Percentiles rank a stretch among this genome's conserved stretches.
These are phyloP conservation scores for Dolichoris vasculosae DNA, from an alignment of 1,140 invertebrate species.

Conservation along the genomic window DNA sequence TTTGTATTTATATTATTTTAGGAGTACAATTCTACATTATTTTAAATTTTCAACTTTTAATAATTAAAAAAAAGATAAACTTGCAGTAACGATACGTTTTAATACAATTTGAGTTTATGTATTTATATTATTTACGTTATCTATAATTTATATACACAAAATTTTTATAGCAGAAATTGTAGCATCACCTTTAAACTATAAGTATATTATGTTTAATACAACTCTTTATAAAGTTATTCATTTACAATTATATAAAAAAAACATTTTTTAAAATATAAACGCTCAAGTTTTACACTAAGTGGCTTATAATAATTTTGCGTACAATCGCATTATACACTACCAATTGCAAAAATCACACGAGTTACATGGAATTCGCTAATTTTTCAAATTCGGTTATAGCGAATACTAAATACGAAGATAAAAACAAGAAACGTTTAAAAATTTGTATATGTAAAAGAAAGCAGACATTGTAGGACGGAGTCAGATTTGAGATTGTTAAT, in stretches of 20 bases:
- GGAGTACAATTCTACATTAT: too few relatives aligned
- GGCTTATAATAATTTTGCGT: not conserved
- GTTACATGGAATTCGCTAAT: not conserved
- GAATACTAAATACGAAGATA: not conserved
- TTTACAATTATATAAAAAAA: not conserved
- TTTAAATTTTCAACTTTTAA: too few relatives aligned
- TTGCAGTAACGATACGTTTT: not conserved
- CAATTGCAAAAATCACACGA: too few relatives aligned
- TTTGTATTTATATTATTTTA: too few relatives aligned
- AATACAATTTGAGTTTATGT: not conserved
- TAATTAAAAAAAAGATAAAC: not conserved
- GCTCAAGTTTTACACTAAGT: not conserved
- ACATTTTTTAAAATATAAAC: not conserved
- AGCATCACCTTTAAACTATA: not conserved
- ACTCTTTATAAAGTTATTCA: not conserved
- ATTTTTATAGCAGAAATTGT: not conserved
- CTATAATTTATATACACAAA: conserved; percentile 8
- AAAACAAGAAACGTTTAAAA: conserved; percentile 3
- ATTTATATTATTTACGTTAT: not conserved
- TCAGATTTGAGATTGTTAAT: conserved; percentile 11
- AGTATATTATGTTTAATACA: not conserved
- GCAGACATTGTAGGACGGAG: conserved; percentile 36
- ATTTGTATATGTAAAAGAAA: too few relatives aligned
- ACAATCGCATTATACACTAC: too few relatives aligned
- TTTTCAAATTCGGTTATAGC: not conserved